Evolutionary conservation across 2,888 invertebrate genomes (phyloP), one percentile per base, ranked within the genome.

Genomic region (Cheilosia grossa): DNA sequence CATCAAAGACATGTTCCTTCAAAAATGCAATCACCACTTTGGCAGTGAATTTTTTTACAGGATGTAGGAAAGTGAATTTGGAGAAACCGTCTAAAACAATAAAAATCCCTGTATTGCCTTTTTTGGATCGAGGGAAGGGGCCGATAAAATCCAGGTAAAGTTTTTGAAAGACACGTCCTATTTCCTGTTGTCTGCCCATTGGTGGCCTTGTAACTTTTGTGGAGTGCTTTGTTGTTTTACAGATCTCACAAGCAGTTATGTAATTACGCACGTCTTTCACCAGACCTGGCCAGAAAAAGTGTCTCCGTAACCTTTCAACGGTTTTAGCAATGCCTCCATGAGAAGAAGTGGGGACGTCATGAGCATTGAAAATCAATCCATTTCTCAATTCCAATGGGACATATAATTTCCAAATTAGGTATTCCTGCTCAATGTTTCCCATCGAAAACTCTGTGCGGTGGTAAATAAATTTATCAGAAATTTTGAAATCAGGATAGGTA

Each of bases 311-410:
- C 5, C 42, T 42, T 13, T 42, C 42, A n/a, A 42, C n/a, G 4
- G 47, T 47, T 47, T 47, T 47, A 17, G 47, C 47, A 7, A 47
- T 47, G 17, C 47, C 47, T 47, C 47, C 47, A 47, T 47, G 47
- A 4, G 47, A 15, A 19, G 47, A 47, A 5, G 17, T 17, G 7
- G 47, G 47, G n/a, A 17, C 47, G n/a, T 47, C 47, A 47, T 47
- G 47, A 47, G 47, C 47, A 47, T 47, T 17, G 2, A 5, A 4
- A 17, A 47, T 47, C 17, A 47, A 2, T 4, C 3, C 17, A 7
- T 5, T 7, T 47, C 47, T 19, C n/a, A 47, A 17, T 17, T 47
- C 47, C 6, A 17, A n/a, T 17, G 47, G 47, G n/a, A 47, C n/a
- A 47, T 17, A 47, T 47, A 47, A 17, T 17, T 47, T 47, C 47